Base-by-base conservation (phyloP, 1,140 invertebrate genomes). In the Phthorimaea operculella region DNA sequence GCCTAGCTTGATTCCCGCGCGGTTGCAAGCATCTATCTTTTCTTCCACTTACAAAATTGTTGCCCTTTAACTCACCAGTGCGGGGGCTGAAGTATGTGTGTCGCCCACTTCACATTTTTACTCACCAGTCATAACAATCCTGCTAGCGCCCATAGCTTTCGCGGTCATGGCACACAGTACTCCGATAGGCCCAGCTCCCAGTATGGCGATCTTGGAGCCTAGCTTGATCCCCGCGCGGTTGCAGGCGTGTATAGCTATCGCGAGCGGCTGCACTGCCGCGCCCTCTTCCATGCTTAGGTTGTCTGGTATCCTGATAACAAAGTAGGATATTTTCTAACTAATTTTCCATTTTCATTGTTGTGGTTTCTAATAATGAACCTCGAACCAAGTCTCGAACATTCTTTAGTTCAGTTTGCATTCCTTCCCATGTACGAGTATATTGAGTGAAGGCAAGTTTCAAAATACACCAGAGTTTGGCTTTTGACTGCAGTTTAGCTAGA, bases 221-320 rank as follows among this genome's bases (percentile, higher is more conserved):
- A 92, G 86, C 48, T 75, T 88, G 55, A 96, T 88, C 12, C 88
- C 87, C 1, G 91, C 96, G 55, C 95, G 88, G 63, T 91, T 90
- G 68, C 96, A 98, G 33, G 95, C 95, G 81, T 98, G 96, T 0
- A 98, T 94, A 2, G 92, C 97, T 15, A 98, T 96, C 0, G 96
- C 93, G 1, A 99, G 74, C 0, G 97, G 97, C 73, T 99, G 97
- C 39, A 98, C 79, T 1, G 98, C 75, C 0, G 97, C 96, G 12
- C 94, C 97, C 86, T 99, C 97, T 76, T 98, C 96, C 72, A 96
- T 88, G 28, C 87, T 89, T 4, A 99, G 89, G 79, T 96, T 87
- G 59, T 96, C 92, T 0, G 97, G 96, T 39, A 99, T 85, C 74
- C 96, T 96, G 58, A 4, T 47, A 44, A n/a, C 48, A 48, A 54